Base-by-base conservation (phyloP, 2,113 vertebrate genomes). In the Lasiurus borealis region DNA sequence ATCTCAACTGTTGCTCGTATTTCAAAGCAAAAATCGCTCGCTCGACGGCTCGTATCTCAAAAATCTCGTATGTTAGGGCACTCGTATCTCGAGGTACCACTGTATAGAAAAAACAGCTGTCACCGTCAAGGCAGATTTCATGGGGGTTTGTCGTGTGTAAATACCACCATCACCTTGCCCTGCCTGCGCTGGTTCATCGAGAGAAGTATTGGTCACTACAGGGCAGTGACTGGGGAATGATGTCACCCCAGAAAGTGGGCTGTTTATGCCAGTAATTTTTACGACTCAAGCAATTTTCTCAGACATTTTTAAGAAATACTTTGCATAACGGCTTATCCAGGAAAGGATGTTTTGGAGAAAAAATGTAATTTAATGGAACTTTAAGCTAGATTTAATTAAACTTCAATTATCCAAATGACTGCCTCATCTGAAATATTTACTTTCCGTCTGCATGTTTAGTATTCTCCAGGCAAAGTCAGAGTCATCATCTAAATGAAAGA, bases 61-160 rank as follows among this genome's bases (percentile, higher is more conserved):
- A n/a, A n/a, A n/a, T n/a, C n/a, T n/a, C n/a, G n/a, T n/a, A n/a
- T n/a, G n/a, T n/a, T n/a, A n/a, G n/a, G n/a, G n/a, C n/a, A n/a
- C n/a, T n/a, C n/a, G n/a, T n/a, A n/a, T n/a, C n/a, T n/a, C n/a
- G n/a, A n/a, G n/a, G n/a, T n/a, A n/a, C n/a, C n/a, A n/a, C n/a
- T n/a, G n/a, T n/a, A n/a, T 54, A 88, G 68, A 72, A 90, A 92
- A 68, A 84, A 44, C 12, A 78, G 57, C 1, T 59, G 4, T 34
- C 71, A 88, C 54, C 52, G 73, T 89, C 44, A 40, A 92, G 5
- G 31, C 15, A 36, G 29, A 78, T 91, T 97, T 90, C 34, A 15
- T 96, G 99, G 99, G 98, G 98, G 77, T 99, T 98, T 66, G 97
- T 97, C 59, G 97, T 97, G 57, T 99, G 98, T 94, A 99, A 98